Evolutionary conservation across 2,888 invertebrate species (phyloP).

Genomic region (Halictus ligatus): DNA sequence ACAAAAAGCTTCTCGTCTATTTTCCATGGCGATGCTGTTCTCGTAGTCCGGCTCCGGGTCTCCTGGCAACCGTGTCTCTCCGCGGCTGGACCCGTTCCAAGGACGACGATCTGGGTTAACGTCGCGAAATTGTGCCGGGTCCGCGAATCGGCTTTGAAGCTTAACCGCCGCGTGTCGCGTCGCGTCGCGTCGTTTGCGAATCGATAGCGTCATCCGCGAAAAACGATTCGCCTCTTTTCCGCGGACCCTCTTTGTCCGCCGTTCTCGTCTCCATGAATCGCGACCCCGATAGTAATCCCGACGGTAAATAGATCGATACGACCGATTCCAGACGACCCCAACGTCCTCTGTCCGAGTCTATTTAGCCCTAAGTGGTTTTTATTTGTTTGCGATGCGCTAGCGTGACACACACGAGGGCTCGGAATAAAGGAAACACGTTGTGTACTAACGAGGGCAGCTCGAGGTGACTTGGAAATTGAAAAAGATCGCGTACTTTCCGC

Average conservation of each 20-base stretch:
- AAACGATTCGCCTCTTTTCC: slow-evolving; percentile 24
- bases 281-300: slow-evolving; percentile 10
- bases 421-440: not conserved
- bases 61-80: slow-evolving; percentile 73
- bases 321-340: not conserved
- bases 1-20: slow-evolving; percentile 66
- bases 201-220: slow-evolving; percentile 56
- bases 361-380: slow-evolving; percentile 9
- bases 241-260: not conserved
- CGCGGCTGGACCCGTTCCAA: slow-evolving; percentile 79
- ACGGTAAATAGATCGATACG: slow-evolving; percentile 7
- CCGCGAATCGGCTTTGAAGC: slow-evolving; percentile 65
- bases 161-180: slow-evolving; percentile 12
- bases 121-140: slow-evolving; percentile 75
- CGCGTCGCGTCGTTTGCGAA: slow-evolving; percentile 12
- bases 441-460: not conserved
- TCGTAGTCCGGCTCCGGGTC: slow-evolving; percentile 64
- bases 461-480: not conserved
- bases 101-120: slow-evolving; percentile 79
- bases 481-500: not conserved
- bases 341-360: not conserved
- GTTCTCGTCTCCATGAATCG: slow-evolving; percentile 2
- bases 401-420: not conserved
- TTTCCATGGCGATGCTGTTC: slow-evolving; percentile 58
- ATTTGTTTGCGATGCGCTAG: not conserved